Percentiles rank a stretch among this genome's conserved stretches.
Evolutionary conservation across 2,888 invertebrate genomes (phyloP).

Genomic region (Exephanes ischioxanthus): DNA sequence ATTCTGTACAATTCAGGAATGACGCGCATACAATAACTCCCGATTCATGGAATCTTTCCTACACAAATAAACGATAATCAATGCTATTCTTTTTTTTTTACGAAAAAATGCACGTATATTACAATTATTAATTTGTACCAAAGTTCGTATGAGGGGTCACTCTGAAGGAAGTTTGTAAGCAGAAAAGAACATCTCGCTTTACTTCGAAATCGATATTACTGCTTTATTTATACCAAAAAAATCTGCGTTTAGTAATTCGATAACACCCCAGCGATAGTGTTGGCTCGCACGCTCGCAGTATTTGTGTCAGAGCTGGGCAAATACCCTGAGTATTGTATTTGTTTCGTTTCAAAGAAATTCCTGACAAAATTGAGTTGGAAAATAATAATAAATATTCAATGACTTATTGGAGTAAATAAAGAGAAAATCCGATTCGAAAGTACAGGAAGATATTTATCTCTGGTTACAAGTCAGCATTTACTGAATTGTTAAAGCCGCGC

Average conservation of each 20-base stretch:
- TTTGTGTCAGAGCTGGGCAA: too few species aligned
- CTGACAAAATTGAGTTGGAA: neutral
- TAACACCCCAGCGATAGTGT: too few species aligned
- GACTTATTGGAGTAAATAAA: neutral
- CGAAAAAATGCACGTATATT: conserved; percentile 39
- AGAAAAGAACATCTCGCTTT: neutral
- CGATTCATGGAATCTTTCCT: conserved; percentile 12
- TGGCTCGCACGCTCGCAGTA: too few species aligned
- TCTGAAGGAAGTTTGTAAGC: neutral
- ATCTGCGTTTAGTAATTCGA: neutral
- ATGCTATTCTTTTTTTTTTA: neutral
- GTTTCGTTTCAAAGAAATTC: neutral
- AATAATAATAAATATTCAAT: neutral
- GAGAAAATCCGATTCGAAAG: neutral
- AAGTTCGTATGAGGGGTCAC: conserved; percentile 35
- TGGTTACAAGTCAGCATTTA: neutral
- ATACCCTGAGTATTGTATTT: neutral
- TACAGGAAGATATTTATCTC: neutral
- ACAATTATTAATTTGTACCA: conserved; percentile 55
- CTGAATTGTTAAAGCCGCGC: neutral
- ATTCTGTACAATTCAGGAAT: conserved; percentile 43
- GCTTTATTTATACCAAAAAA: neutral
- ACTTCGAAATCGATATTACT: neutral
- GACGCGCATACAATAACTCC: conserved; percentile 8
- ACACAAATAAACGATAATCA: conserved; percentile 21